These are phyloP conservation scores for Venusia cambrica DNA, from an alignment of 2,888 invertebrate genomes.

Conservation along the genomic window DNA sequence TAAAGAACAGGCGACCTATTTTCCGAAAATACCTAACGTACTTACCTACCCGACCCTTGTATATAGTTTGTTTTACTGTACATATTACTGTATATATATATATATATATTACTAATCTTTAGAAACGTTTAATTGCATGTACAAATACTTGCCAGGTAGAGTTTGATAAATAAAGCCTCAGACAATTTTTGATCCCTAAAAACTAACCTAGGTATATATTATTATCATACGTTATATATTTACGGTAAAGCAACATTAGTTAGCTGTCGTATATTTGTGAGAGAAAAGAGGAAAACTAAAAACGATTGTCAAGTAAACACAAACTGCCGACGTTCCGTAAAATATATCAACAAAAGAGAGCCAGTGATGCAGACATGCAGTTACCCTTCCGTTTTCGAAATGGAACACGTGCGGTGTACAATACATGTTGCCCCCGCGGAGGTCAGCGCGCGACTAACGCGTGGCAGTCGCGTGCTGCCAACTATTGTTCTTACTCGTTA, in stretches of 20 bases:
- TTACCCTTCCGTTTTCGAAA: slow-evolving; percentile 43
- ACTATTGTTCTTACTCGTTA: slow-evolving; percentile 62
- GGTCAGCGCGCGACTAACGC: slow-evolving; percentile 54
- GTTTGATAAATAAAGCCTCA: too few relatives aligned
- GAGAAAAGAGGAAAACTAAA: background rate
- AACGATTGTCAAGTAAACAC: background rate
- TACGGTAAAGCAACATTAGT: background rate
- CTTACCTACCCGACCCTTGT: too few relatives aligned
- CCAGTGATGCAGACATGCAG: slow-evolving; percentile 16
- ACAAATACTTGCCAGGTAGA: too few relatives aligned
- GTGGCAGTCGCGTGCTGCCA: slow-evolving; percentile 54
- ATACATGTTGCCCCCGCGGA: slow-evolving; percentile 48
- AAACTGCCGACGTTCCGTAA: slow-evolving; percentile 1
- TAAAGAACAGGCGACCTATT: slow-evolving; percentile 13
- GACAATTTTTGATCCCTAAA: background rate
- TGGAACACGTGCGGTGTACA: slow-evolving; percentile 46
- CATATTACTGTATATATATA: too few relatives aligned
- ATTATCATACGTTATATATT: too few relatives aligned
- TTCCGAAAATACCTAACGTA: slow-evolving; percentile 12
- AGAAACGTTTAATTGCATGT: too few relatives aligned
- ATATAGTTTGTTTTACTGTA: too few relatives aligned
- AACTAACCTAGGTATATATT: too few relatives aligned
- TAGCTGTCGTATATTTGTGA: too few relatives aligned
- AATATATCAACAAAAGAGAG: slow-evolving; percentile 11
- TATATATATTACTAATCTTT: too few relatives aligned